These are phyloP conservation scores for Smittia aterrima DNA, from an alignment of 2,888 invertebrate species.

Conservation along the genomic window DNA sequence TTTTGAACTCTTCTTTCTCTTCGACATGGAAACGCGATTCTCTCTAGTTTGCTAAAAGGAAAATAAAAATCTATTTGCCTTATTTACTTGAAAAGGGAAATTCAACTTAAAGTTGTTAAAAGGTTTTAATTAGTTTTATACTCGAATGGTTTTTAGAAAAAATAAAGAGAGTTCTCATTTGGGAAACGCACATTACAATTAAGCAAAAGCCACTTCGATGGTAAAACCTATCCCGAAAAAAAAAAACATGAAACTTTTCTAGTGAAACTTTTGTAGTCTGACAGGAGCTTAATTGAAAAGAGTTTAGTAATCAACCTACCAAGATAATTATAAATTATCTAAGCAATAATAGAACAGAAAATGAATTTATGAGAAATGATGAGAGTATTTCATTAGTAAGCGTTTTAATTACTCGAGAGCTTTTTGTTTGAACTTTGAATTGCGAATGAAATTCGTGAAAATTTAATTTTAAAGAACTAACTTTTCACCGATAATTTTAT, in stretches of 20 bases:
- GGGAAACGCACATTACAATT: slow-evolving; percentile 26
- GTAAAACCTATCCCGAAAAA: neutral
- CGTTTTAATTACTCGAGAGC: too few species aligned
- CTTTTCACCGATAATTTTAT: too few species aligned
- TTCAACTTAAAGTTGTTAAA: neutral
- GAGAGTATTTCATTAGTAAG: too few species aligned
- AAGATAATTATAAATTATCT: slow-evolving; percentile 3
- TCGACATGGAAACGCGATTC: too few species aligned
- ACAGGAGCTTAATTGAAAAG: neutral
- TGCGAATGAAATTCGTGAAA: too few species aligned
- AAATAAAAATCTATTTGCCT: neutral
- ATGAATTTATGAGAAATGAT: neutral
- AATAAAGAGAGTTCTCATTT: neutral
- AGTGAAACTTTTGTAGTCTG: slow-evolving; percentile 6
- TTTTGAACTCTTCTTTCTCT: too few species aligned
- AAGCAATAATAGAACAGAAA: slow-evolving; percentile 17
- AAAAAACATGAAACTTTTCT: slow-evolving; percentile 11
- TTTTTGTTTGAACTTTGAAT: too few species aligned
- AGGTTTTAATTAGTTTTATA: slow-evolving; percentile 1
- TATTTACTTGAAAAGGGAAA: neutral
- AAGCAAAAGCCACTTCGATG: neutral
- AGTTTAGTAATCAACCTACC: slow-evolving; percentile 32
- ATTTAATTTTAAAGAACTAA: too few species aligned
- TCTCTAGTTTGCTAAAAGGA: too few species aligned
- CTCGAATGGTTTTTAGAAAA: neutral